A percentile compares a stretch with the other conserved stretches of the same genome.
These are phyloP conservation scores for Lytechinus variegatus DNA, from an alignment of 35 echinoderm and acorn worm genomes.

Conservation along the genomic window DNA sequence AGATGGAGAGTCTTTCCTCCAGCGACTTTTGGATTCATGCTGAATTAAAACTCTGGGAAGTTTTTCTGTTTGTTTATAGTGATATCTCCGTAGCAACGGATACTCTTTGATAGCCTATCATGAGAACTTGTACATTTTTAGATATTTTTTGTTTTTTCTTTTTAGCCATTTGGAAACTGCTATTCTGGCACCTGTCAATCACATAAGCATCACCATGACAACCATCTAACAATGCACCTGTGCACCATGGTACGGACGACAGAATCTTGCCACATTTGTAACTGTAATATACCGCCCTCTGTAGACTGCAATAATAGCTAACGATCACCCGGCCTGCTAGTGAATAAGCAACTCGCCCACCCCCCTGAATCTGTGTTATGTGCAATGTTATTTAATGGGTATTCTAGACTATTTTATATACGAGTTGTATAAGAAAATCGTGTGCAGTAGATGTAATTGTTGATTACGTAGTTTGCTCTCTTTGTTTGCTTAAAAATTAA, in stretches of 20 bases:
- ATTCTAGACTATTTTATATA: conserved; percentile 15
- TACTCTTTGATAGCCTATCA: background rate
- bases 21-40: background rate
- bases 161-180: background rate
- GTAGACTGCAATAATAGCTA: conserved; percentile 2
- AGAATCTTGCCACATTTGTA: background rate
- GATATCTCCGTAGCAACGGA: background rate
- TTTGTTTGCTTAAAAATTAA: background rate
- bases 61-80: background rate
- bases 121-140: conserved; percentile 5
- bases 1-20: background rate
- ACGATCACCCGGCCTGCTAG: background rate
- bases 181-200: background rate
- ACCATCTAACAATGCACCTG: background rate
- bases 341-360: background rate
- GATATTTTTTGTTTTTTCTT: background rate
- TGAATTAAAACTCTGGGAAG: background rate
- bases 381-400: conserved; percentile 5
- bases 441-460: background rate
- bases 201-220: background rate
- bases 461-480: background rate
- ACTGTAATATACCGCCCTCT: background rate
- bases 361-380: background rate
- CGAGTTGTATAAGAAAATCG: background rate
- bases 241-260: background rate